phyloP scores from a whole-genome alignment of 1,140 invertebrate genomes.

The Rhynchophorus ferrugineus region DNA sequence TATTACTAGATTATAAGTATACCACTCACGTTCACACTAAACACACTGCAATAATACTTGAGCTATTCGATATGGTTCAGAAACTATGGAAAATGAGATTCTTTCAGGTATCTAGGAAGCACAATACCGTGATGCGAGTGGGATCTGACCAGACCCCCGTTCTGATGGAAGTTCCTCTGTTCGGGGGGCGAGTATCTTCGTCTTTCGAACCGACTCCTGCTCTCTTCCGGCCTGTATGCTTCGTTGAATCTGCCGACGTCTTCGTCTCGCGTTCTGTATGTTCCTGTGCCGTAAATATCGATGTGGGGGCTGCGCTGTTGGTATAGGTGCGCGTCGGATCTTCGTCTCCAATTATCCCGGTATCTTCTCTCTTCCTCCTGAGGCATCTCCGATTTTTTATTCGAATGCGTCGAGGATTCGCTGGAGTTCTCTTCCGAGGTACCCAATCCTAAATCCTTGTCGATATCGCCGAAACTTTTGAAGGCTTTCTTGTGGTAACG shows the following conservation, averaged over 20 bases:
- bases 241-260: conserved; percentile 17
- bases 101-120: conserved; percentile 50
- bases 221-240: conserved; percentile 9
- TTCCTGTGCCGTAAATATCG: conserved; percentile 48
- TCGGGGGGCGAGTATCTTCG: conserved; percentile 41
- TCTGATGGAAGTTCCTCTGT: conserved; percentile 31
- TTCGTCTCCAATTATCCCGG: conserved; percentile 61
- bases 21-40: no score
- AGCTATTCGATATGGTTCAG: no score
- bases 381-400: conserved; percentile 42
- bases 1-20: no score
- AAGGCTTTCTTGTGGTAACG: conserved; percentile 38
- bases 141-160: conserved; percentile 40
- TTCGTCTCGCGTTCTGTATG: conserved; percentile 36
- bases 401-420: conserved; percentile 54
- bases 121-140: conserved; percentile 51
- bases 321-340: conserved; percentile 45
- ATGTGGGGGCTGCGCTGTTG: conserved; percentile 52
- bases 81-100: conserved; percentile 37
- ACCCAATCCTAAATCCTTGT: conserved; percentile 79
- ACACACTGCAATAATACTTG: no score
- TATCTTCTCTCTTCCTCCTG: conserved; percentile 52
- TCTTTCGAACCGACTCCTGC: conserved; percentile 27
- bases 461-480: conserved; percentile 53
- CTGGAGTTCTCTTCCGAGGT: conserved; percentile 75